Evolutionary conservation across 2,888 invertebrate species (phyloP), one percentile per base, ranked within the genome.

Genomic region (Byasa hedistus): DNA sequence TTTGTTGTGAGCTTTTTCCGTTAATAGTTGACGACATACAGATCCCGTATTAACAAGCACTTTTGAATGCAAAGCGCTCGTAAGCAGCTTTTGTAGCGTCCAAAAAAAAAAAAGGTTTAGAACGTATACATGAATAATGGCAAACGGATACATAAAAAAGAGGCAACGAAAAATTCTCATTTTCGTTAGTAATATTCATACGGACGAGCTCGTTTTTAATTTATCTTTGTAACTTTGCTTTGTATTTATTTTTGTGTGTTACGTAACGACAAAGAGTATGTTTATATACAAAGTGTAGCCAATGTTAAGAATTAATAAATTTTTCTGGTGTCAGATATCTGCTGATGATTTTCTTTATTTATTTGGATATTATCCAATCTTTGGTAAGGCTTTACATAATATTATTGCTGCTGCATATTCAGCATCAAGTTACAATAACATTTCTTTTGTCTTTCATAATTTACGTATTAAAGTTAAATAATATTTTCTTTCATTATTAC

Each of bases 11-110:
- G 5, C n/a, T 36, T 54, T 59, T 32, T 51, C 21, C 36, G 21
- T 24, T 39, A 64, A 57, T 48, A 64, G 51, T 57, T 36, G 36
- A 51, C 60, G 61, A 61, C 57, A 57, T 61, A 57, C 61, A 61
- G 57, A 66, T 57, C 57, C 61, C 27, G 52, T 61, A 66, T 66
- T 66, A 66, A 61, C 65, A 57, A 61, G 61, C 51, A 52, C 36
- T 66, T 66, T 66, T 57, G 52, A 61, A 66, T 66, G 57, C 48
- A 66, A 61, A 66, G 66, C 61, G 54, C 21, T 52, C 23, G 61
- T 61, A 66, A 61, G 61, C 61, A 61, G 61, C 61, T 66, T 65
- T 59, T 57, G 21, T 54, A 57, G 36, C 23, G 23, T 39, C 52
- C 56, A 32, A 22, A 32, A 39, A 36, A 39, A 57, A 65, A 65